These are phyloP conservation scores for Cyclopterus lumpus DNA, from an alignment of 2,797 vertebrate species.

Conservation along the genomic window DNA sequence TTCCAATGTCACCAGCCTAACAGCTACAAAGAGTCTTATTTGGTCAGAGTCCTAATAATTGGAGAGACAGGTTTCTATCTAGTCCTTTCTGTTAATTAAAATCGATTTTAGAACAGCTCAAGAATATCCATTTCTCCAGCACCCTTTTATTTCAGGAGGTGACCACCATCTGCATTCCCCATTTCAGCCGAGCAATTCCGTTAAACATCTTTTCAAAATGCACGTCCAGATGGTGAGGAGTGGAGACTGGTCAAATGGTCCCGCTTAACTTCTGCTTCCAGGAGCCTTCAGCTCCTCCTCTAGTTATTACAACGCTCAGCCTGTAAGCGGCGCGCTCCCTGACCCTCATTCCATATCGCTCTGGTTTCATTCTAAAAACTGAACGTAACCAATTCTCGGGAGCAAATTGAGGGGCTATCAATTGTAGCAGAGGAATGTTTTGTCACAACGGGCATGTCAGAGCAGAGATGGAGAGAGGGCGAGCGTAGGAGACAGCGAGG, in stretches of 20 bases:
- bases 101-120: constrained; percentile 3
- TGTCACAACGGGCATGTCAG: constrained; percentile 59
- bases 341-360: constrained; percentile 68
- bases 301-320: constrained; percentile 51
- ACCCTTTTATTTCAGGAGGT: constrained; percentile 7
- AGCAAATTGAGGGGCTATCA: constrained; percentile 81
- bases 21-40: not conserved
- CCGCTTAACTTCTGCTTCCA: constrained; percentile 20
- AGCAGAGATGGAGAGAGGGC: constrained; percentile 52
- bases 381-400: constrained; percentile 76
- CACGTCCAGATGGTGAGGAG: constrained; percentile 38
- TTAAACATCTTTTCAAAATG: constrained; percentile 51
- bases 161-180: constrained; percentile 9
- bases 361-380: constrained; percentile 65
- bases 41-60: not conserved
- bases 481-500: constrained; percentile 5
- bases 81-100: not conserved
- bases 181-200: constrained; percentile 29
- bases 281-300: constrained; percentile 28
- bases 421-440: constrained; percentile 65
- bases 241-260: constrained; percentile 35
- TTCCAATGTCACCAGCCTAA: not conserved
- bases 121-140: not conserved
- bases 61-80: not conserved
- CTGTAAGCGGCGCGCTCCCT: constrained; percentile 53